Conservation (phyloP, 2,797 vertebrate genomes). For the Lepilemur septentrionalis region DNA sequence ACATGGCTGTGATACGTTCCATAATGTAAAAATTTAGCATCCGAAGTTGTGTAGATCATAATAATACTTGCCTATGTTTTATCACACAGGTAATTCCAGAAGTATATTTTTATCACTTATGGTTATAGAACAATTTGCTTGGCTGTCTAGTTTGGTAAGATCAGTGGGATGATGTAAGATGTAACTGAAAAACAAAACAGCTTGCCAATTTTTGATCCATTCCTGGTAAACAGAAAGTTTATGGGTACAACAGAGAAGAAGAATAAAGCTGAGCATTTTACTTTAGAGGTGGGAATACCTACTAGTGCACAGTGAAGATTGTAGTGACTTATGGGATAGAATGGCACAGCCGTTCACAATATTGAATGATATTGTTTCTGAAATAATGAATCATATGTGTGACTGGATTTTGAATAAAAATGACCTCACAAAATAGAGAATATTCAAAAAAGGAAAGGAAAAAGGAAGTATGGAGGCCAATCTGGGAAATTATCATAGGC, state of each 20-base stretch:
- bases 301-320: not conserved
- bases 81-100: not conserved
- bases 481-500: not conserved
- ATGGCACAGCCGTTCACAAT: not conserved
- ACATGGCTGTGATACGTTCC: not conserved
- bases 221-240: not conserved
- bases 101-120: not conserved
- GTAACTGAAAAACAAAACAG: not conserved
- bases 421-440: not conserved
- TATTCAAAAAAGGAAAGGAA: too few relatives aligned
- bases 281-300: not conserved
- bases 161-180: not conserved
- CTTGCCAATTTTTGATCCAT: not conserved
- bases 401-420: not conserved
- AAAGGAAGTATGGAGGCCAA: fast-evolving
- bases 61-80: not conserved
- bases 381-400: not conserved
- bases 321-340: not conserved
- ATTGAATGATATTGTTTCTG: not conserved
- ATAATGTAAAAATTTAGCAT: not conserved
- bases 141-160: not conserved
- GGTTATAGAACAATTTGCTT: not conserved
- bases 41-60: not conserved
- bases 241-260: not conserved
- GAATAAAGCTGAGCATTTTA: not conserved